These are phyloP conservation scores for Chionis minor DNA, from an alignment of 2,113 vertebrate genomes.

Conservation along the genomic window DNA sequence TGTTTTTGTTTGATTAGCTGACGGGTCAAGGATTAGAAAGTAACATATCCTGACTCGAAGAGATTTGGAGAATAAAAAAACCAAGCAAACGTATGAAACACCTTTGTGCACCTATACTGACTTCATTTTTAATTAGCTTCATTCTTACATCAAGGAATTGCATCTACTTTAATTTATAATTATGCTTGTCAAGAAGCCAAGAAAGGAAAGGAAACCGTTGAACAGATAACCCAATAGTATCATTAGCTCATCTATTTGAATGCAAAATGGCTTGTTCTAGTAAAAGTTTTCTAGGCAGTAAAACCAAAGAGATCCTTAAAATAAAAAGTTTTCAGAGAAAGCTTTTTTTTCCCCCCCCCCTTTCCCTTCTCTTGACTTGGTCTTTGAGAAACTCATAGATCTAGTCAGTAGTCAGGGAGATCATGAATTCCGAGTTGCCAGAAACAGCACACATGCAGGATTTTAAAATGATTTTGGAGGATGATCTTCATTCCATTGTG, in stretches of 20 bases:
- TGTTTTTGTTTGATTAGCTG: slow-evolving; percentile 51
- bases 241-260: neutral
- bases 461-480: neutral
- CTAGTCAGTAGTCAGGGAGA: neutral
- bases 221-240: neutral
- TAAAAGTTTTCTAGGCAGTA: neutral
- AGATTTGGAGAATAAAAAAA: slow-evolving; percentile 11
- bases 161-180: neutral
- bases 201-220: neutral
- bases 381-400: neutral
- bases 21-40: slow-evolving; percentile 40
- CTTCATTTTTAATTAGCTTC: slow-evolving; percentile 45
- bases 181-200: neutral
- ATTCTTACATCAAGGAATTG: neutral
- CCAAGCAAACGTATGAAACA: neutral
- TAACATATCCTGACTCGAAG: neutral
- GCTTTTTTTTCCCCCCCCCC: neutral
- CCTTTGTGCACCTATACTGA: slow-evolving; percentile 5
- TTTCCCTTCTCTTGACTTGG: neutral
- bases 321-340: neutral
- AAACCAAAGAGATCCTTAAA: neutral
- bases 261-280: neutral
- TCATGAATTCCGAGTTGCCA: neutral
- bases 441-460: neutral
- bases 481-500: neutral